Base-by-base conservation (phyloP, 2,797 vertebrate species). In the Ctenopoma kingsleyae region DNA sequence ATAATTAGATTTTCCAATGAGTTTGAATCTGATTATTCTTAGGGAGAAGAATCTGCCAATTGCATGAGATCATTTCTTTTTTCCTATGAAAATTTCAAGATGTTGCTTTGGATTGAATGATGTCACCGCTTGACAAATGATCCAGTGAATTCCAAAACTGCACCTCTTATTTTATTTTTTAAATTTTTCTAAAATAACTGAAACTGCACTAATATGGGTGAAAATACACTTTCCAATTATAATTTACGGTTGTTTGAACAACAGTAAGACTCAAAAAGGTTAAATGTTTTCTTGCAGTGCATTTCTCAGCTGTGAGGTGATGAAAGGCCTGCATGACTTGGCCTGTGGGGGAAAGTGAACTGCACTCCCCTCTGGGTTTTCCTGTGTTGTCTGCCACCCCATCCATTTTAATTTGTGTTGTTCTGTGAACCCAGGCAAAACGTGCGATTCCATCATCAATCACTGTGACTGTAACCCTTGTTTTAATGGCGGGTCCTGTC, bases 381-480 rank as follows among this genome's bases (percentile, higher is more conserved):
- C 38, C 25, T 80, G 58, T 85, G 76, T 88, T 74, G 65, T 87
- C 73, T 81, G 65, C 69, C 91, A 93, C 86, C 80, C 81, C 94
- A 93, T 94, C 87, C 88, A 85, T 94, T 94, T 93, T 92, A 86
- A 93, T 93, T 91, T 92, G 91, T 95, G 90, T 94, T 90, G 90
- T 95, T 94, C 89, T 94, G 92, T 92, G 84, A 91, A 92, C 68
- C 47, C 94, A 99, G 98, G 98, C 63, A 98, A 95, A 95, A 95
- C 90, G 2, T 99, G 98, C 56, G 98, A 98, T 78, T 97, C 97
- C 82, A 87, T 97, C 75, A 95, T 99, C 95, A 97, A 99, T 94
- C 96, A 99, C 93, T 99, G 98, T 92, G 97, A 97, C 85, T 98
- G 97, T 93, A 98, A 97, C 90, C 98, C 98, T 11, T 99, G 98